Base-by-base conservation (phyloP, 2,888 invertebrate species). In the Parnassius orleans region DNA sequence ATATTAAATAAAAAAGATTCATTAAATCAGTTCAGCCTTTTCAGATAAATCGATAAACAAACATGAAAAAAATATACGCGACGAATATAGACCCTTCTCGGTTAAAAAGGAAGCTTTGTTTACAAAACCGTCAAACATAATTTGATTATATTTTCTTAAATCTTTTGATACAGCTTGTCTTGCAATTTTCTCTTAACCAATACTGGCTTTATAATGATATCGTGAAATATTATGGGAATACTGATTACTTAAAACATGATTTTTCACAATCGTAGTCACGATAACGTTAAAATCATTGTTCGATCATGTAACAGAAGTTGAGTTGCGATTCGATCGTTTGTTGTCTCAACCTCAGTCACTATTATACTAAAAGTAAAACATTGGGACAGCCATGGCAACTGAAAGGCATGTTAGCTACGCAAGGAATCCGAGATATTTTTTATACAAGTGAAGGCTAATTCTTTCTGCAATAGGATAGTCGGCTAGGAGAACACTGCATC, bases 151-250 rank as follows among this genome's bases (percentile, higher is more conserved):
- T 10, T 43, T 43, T 43, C 43, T 11, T 11, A 43, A 12, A 46
- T 46, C 46, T 63, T 33, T 33, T 5, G 55, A 60, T 73, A 66
- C 69, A 58, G 53, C 19, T 65, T 72, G 71, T 65, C 68, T 57
- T 70, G 71, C 73, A 74, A 77, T 80, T 77, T 75, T 69, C 69
- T 73, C 72, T 76, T 79, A 74, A 72, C 59, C 64, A 58, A 67
- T 61, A 63, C 51, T 44, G 24, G 19, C 52, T 65, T 60, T 48
- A 65, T 72, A 75, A 73, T 75, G 72, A 69, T 48, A 65, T 72
- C 75, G 73, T 75, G 72, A 69, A 66, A 68, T 67, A 72, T 72
- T 72, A 69, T 66, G 71, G 72, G 69, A 72, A 76, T 74, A 68
- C 62, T 65, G 66, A 70, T 71, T 69, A 70, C 69, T 72, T 68